phyloP scores from a whole-genome alignment of 2,113 vertebrate genomes.

The Halichoerus grypus region DNA sequence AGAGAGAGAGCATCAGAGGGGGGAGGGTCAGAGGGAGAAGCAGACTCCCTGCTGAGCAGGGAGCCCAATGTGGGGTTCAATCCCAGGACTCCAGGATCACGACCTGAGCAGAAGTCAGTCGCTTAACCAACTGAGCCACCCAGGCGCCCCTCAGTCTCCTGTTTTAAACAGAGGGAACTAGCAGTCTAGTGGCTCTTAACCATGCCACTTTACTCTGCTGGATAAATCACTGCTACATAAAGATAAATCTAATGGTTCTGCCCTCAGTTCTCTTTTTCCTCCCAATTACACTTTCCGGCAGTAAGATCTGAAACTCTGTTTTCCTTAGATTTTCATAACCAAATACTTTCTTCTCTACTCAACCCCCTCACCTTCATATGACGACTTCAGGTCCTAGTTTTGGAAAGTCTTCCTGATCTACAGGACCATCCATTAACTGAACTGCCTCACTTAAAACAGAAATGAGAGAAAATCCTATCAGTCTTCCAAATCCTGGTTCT shows the following conservation, averaged over 20 bases:
- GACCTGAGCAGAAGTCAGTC: too few relatives aligned
- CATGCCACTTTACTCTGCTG: not conserved
- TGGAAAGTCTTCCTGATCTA: not conserved
- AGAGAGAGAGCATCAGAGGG: too few relatives aligned
- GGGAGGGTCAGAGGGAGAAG: too few relatives aligned
- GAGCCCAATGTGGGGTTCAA: too few relatives aligned
- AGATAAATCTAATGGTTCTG: not conserved
- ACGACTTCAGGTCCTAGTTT: not conserved
- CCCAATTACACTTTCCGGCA: not conserved
- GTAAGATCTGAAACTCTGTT: not conserved
- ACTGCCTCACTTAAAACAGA: not conserved
- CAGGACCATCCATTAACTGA: not conserved
- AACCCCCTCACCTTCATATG: not conserved
- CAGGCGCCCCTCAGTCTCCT: not conserved
- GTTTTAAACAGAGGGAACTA: not conserved
- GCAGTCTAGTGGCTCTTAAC: not conserved
- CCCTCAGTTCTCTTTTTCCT: not conserved
- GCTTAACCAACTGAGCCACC: too few relatives aligned
- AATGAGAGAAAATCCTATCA: not conserved
- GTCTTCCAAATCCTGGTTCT: not conserved
- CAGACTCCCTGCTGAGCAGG: too few relatives aligned
- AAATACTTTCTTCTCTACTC: slow-evolving; percentile 9
- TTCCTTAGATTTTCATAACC: not conserved
- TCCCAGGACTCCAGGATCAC: too few relatives aligned
- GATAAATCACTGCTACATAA: slow-evolving; percentile 15